Evolutionary conservation across 2,888 invertebrate genomes (phyloP).

Genomic region (Barypeithes pellucidus): DNA sequence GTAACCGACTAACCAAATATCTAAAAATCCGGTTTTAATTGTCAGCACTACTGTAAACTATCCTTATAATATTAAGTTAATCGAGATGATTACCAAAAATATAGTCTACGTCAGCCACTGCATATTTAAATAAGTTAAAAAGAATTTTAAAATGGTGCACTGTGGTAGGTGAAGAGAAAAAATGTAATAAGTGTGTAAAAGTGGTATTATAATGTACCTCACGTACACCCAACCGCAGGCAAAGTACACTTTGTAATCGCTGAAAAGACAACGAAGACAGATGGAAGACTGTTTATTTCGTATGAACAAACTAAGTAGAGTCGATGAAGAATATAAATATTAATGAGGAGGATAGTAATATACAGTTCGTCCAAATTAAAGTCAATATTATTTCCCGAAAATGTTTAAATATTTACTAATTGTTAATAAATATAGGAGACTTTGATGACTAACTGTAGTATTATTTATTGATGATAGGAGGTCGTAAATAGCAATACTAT

Average conservation of each 20-base stretch:
- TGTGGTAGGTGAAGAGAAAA: conserved; percentile 40
- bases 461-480: too few species aligned
- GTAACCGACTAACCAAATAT: too few species aligned
- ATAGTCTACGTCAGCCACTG: conserved; percentile 13
- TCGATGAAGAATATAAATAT: conserved; percentile 43
- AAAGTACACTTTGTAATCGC: conserved; percentile 88
- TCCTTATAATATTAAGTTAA: too few species aligned
- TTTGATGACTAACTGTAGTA: too few species aligned
- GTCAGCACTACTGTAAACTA: too few species aligned
- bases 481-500: too few species aligned
- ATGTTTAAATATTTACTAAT: too few species aligned
- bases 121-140: conserved; percentile 7
- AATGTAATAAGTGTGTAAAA: conserved; percentile 55
- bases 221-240: conserved; percentile 90
- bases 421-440: too few species aligned
- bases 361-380: not conserved
- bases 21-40: too few species aligned
- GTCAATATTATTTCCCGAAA: too few species aligned
- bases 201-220: conserved; percentile 75
- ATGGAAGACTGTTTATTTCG: conserved; percentile 52
- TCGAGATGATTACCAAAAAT: conserved; percentile 17
- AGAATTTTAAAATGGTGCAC: conserved; percentile 33
- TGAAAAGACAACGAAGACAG: conserved; percentile 72
- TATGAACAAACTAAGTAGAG: conserved; percentile 46
- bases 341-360: conserved; percentile 28